A percentile compares a stretch with the other conserved stretches of the same genome.
Evolutionary conservation across 1,140 invertebrate species (phyloP).

Genomic region (Cotesia vestalis): DNA sequence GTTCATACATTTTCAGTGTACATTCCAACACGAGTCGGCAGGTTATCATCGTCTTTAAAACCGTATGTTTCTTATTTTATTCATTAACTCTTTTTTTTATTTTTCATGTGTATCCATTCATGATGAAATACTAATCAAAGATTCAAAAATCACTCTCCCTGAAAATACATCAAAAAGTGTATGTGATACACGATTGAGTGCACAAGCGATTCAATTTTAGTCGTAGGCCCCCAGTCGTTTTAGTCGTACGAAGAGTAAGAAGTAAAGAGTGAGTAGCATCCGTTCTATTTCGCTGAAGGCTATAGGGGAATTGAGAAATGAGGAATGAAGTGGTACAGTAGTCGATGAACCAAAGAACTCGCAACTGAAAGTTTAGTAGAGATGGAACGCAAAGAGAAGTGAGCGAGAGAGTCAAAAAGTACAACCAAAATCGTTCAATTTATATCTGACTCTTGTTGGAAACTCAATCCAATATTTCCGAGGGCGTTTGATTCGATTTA

Average conservation of each 20-base stretch:
- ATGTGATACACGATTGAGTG: conserved; percentile 9
- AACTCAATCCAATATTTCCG: background rate
- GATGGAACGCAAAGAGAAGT: background rate
- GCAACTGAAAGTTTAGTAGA: no score
- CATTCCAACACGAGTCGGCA: no score
- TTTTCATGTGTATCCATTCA: no score
- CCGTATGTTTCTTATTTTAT: no score
- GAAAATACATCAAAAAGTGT: background rate
- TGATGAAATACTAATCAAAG: no score
- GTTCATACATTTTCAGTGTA: no score
- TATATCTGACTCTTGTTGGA: background rate
- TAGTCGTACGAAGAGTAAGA: conserved; percentile 2
- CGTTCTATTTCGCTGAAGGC: conserved; percentile 7
- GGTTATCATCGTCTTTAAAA: no score
- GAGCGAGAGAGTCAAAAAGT: conserved; percentile 6
- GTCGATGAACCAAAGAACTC: no score
- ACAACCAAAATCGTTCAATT: background rate
- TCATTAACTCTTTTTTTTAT: no score
- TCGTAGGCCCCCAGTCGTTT: background rate
- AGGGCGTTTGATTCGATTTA: conserved; percentile 13
- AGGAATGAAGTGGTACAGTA: no score
- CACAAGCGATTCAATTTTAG: conserved; percentile 25
- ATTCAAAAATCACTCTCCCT: background rate
- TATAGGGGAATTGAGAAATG: no score
- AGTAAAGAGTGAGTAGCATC: conserved; percentile 7